Evolutionary conservation across 2,888 invertebrate genomes (phyloP).

Genomic region (Himalopsyche japonica): DNA sequence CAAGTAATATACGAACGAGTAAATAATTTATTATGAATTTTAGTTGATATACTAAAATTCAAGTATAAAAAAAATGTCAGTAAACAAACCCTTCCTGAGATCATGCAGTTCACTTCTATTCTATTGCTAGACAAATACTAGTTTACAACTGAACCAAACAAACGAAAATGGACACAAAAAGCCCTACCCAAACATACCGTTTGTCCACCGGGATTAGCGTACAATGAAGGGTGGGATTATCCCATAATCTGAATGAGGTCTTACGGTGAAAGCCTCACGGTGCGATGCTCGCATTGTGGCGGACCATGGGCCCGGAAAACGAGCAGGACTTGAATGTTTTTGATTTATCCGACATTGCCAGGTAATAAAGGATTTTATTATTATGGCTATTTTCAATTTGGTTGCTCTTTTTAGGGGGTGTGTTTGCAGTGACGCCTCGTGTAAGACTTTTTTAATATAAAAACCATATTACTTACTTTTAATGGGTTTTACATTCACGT

Average conservation of each 20-base stretch:
- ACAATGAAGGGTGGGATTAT: neutral
- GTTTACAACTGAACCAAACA: neutral
- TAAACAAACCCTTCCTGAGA: neutral
- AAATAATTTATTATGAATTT: neutral
- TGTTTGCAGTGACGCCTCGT: neutral
- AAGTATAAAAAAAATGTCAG: neutral
- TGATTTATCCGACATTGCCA: neutral
- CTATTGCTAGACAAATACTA: neutral
- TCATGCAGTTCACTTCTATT: neutral
- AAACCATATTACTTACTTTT: no score
- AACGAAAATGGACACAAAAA: neutral
- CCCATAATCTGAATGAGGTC: neutral
- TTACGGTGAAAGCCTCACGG: neutral
- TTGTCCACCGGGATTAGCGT: neutral
- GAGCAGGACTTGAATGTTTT: neutral
- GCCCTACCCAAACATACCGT: neutral
- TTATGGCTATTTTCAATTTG: neutral
- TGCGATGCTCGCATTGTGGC: neutral
- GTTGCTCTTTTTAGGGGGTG: neutral
- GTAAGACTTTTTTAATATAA: neutral
- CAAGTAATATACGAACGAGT: no score
- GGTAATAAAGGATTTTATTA: neutral
- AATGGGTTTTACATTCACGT: no score
- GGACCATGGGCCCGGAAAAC: neutral
- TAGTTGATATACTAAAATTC: neutral